These are phyloP conservation scores for Spisula subtruncata DNA, from an alignment of 2,888 invertebrate species.

Conservation along the genomic window DNA sequence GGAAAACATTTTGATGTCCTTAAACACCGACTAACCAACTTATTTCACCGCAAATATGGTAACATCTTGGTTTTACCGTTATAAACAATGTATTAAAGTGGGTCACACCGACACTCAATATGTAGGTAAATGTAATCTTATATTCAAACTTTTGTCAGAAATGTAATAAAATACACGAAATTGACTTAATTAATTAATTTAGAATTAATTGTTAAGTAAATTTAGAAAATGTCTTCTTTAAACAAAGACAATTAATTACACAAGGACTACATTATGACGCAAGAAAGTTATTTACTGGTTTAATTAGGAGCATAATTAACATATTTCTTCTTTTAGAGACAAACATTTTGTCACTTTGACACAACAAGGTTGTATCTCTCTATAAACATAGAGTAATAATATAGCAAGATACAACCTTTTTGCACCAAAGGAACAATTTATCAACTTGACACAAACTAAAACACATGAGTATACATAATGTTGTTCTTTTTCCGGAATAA, in stretches of 20 bases:
- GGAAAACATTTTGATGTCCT: background rate
- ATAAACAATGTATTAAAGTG: background rate
- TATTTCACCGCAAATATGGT: background rate
- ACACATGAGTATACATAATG: background rate
- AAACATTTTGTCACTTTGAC: no score
- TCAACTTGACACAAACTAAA: background rate
- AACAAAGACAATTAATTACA: background rate
- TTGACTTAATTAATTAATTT: no score
- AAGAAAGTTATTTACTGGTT: background rate
- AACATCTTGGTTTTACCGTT: background rate
- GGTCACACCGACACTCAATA: background rate
- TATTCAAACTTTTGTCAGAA: background rate
- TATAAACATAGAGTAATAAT: no score
- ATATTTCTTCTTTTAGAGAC: background rate
- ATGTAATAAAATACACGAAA: slow-evolving; percentile 7
- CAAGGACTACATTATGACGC: background rate
- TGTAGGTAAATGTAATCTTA: background rate
- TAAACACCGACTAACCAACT: slow-evolving; percentile 11
- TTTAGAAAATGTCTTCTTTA: background rate
- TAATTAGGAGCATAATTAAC: background rate
- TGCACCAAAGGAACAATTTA: no score
- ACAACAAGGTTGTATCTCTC: no score
- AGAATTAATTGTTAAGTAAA: background rate
- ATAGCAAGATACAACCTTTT: no score
- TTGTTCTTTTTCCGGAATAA: no score